Evolutionary conservation across 2,113 vertebrate genomes (phyloP).

Genomic region (Hippolais icterina): DNA sequence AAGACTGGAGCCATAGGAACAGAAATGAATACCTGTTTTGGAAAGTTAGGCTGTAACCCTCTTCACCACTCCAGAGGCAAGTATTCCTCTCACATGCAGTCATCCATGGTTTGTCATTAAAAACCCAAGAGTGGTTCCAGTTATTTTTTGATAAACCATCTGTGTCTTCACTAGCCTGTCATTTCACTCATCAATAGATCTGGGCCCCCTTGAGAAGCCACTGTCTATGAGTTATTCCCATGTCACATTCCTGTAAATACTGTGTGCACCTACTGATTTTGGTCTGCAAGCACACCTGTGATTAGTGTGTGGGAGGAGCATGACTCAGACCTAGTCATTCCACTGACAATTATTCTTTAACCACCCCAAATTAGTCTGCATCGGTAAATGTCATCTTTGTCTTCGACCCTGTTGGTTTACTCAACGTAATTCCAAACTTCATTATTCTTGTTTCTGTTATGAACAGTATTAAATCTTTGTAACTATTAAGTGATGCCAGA

Average conservation of each 20-base stretch:
- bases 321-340: conserved; percentile 31
- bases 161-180: neutral
- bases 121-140: neutral
- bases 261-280: neutral
- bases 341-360: conserved; percentile 22
- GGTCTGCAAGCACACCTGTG: neutral
- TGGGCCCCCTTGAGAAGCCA: neutral
- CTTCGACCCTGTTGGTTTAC: neutral
- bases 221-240: neutral
- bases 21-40: neutral
- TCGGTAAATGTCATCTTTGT: neutral
- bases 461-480: neutral
- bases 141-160: neutral
- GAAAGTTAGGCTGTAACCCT: neutral
- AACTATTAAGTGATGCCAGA: neutral
- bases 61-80: neutral
- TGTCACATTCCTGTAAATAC: neutral
- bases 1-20: neutral
- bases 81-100: neutral
- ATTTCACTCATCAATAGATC: neutral
- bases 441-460: neutral
- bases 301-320: neutral
- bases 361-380: conserved; percentile 15
- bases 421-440: neutral
- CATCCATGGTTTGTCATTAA: neutral